Conservation (phyloP, 2,797 vertebrate genomes). For the Pseudocheirus occidentalis region DNA sequence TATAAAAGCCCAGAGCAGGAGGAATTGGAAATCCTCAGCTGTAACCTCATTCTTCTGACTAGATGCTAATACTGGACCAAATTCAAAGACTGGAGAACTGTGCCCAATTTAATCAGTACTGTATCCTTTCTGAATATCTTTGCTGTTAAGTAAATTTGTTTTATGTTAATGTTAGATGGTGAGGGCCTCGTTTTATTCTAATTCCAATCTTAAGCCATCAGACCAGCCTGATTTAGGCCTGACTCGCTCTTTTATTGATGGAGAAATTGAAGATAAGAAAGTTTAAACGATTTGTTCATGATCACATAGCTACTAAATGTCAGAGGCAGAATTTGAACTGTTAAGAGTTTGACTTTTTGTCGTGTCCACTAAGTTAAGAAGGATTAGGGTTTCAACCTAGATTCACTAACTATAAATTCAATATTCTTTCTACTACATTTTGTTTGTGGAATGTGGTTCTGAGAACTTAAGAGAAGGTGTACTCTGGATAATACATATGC, state of each 20-base stretch:
- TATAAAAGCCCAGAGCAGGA: neutral
- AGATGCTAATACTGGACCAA: neutral
- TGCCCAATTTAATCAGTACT: neutral
- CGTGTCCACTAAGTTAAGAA: neutral
- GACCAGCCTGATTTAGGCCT: neutral
- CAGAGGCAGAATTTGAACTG: neutral
- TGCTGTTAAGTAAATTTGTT: neutral
- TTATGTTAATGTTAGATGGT: neutral
- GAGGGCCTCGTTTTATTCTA: neutral
- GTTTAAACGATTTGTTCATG: neutral
- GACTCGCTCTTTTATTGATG: neutral
- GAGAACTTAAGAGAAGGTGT: neutral
- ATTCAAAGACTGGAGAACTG: neutral
- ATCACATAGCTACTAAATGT: neutral
- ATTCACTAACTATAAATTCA: neutral
- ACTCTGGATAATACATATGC: neutral
- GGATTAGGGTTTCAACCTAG: neutral
- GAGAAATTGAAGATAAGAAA: neutral
- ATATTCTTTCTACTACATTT: neutral
- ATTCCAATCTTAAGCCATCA: neutral
- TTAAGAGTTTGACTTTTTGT: neutral
- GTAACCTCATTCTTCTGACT: neutral
- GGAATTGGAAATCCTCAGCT: neutral
- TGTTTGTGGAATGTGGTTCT: neutral
- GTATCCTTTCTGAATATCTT: neutral